Evolutionary conservation across 2,113 vertebrate species (phyloP), one percentile per base, ranked within the genome.

Genomic region (Gadus macrocephalus): DNA sequence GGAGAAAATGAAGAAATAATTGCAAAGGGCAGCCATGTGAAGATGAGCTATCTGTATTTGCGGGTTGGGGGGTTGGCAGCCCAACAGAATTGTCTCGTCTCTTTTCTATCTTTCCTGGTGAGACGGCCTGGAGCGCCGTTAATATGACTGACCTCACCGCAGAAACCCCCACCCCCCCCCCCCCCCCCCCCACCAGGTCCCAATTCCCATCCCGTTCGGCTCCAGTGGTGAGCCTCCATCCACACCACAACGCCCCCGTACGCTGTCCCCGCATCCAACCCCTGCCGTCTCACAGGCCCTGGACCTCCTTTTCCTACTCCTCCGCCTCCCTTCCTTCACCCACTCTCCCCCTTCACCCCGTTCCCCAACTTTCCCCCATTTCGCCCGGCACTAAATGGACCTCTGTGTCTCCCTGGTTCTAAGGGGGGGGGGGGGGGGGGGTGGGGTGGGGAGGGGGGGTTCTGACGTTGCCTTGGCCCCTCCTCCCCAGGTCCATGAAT

Each of bases 301-400:
- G 12, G 14, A 64, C 20, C 27, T 22, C 58, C 67, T 35, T 35
- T 35, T 4, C 31, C 76, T 62, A 71, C 79, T 62, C 69, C 67
- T 73, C 38, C 74, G 27, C 68, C 58, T 35, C 22, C 42, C 12
- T 53, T 66, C 28, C 25, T 19, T 9, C 63, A 20, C 64, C n/a
- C 20, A 53, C 61, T 20, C 72, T 67, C 69, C 66, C 55, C 4
- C 55, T 7, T 5, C 75, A 74, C 65, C 71, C 65, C 22, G 78
- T 80, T 81, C 72, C 81, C 75, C 35, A 68, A 71, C 83, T 75
- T 9, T 9, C 87, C 85, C 84, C 78, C 82, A 85, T 87, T 87
- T 17, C 86, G 76, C 78, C 83, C 82, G 79, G 14, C 42, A 64
- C 84, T 90, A 90, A 91, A 91, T 86, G 81, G 79, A 49, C 71